Conservation (phyloP, 2,888 invertebrate species). For the Rhabditophanes sp. region DNA sequence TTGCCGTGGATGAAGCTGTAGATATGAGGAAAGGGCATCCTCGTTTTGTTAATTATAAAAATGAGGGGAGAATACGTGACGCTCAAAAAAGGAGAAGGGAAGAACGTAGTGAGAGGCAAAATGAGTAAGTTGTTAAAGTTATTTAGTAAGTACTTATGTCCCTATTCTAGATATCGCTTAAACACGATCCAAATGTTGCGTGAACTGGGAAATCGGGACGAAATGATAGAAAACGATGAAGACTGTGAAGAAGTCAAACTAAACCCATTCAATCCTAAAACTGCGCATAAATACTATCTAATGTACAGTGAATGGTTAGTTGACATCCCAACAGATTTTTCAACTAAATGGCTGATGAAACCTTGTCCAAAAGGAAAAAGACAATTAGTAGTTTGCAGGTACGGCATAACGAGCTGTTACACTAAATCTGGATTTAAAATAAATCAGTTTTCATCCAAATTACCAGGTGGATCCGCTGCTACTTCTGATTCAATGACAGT, state of each 20-base stretch:
- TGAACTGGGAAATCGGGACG: background rate
- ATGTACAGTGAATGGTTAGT: slow-evolving; percentile 87
- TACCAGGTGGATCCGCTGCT: slow-evolving; percentile 57
- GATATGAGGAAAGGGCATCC: too few species aligned
- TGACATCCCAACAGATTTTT: slow-evolving; percentile 57
- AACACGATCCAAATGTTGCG: too few species aligned
- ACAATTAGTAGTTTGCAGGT: slow-evolving; percentile 56
- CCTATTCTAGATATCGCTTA: too few species aligned
- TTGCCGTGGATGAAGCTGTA: too few species aligned
- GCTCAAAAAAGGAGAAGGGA: too few species aligned
- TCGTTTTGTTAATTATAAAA: too few species aligned
- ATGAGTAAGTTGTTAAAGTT: too few species aligned
- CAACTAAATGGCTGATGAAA: slow-evolving; percentile 47
- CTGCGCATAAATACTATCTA: too few species aligned
- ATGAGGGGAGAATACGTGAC: too few species aligned
- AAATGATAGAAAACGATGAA: slow-evolving; percentile 1
- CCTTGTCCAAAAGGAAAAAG: slow-evolving; percentile 71
- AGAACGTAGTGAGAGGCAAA: too few species aligned
- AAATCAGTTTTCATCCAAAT: slow-evolving; percentile 53
- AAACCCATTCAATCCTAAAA: too few species aligned
- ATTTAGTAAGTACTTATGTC: too few species aligned
- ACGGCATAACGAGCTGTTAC: slow-evolving; percentile 43
- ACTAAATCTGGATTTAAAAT: slow-evolving; percentile 18
- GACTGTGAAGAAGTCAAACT: background rate
- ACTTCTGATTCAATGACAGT: slow-evolving; percentile 49